Evolutionary conservation across 2,888 invertebrate genomes (phyloP).

Genomic region (Sinelater perroti): DNA sequence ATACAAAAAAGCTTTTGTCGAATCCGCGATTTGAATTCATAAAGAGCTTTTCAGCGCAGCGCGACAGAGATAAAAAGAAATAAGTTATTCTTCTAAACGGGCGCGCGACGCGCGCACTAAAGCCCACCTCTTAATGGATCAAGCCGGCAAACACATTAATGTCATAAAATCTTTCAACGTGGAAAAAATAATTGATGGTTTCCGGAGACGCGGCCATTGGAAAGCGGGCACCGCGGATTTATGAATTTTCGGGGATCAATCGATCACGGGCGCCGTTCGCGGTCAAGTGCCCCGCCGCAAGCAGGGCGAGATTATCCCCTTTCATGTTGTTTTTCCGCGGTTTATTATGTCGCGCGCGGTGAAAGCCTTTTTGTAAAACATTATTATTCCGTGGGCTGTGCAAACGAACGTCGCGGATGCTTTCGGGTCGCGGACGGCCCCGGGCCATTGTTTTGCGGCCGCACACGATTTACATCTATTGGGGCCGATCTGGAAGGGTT

Average conservation of each 20-base stretch:
- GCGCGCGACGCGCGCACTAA: slow-evolving; percentile 23
- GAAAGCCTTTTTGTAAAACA: slow-evolving; percentile 14
- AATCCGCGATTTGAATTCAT: slow-evolving; percentile 7
- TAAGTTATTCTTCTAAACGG: slow-evolving; percentile 33
- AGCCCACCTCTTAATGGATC: slow-evolving; percentile 37
- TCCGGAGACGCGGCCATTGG: slow-evolving; percentile 30
- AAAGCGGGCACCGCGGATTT: slow-evolving; percentile 27
- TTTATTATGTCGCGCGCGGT: slow-evolving; percentile 11
- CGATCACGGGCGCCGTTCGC: slow-evolving; percentile 27
- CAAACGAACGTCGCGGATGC: slow-evolving; percentile 9
- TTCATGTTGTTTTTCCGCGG: slow-evolving; percentile 15
- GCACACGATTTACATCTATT: slow-evolving; percentile 13
- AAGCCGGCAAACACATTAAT: slow-evolving; percentile 35
- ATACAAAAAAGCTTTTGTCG: too few species aligned
- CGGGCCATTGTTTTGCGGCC: not conserved
- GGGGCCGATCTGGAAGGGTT: not conserved
- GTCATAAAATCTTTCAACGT: slow-evolving; percentile 37
- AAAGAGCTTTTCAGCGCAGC: slow-evolving; percentile 13
- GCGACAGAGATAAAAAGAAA: slow-evolving; percentile 22
- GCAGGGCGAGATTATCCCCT: slow-evolving; percentile 18
- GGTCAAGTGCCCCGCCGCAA: slow-evolving; percentile 26
- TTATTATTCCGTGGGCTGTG: slow-evolving; percentile 18
- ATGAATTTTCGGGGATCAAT: slow-evolving; percentile 32
- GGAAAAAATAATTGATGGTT: slow-evolving; percentile 37
- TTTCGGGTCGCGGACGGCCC: not conserved